These are phyloP conservation scores for Crocuta crocuta DNA, from an alignment of 2,113 vertebrate genomes.

Conservation along the genomic window DNA sequence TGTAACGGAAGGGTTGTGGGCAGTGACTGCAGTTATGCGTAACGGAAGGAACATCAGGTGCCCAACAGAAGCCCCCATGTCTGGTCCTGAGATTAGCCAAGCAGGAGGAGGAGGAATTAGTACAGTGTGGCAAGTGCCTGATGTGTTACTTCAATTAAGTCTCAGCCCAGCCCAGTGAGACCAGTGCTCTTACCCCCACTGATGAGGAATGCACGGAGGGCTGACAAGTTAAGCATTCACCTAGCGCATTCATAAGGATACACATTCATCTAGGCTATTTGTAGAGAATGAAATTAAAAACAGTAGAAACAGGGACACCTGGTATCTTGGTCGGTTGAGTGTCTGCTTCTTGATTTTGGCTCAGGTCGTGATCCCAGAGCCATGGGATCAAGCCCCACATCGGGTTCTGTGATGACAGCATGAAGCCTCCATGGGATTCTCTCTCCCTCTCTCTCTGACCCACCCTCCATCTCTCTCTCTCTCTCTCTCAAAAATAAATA, in stretches of 20 bases:
- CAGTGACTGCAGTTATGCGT: not conserved
- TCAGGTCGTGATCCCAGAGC: not conserved
- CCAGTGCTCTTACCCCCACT: not conserved
- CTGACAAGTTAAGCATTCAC: not conserved
- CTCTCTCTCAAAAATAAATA: too few relatives aligned
- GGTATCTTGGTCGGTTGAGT: too few relatives aligned
- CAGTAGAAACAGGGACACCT: not conserved
- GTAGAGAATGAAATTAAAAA: not conserved
- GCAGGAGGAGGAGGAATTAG: not conserved
- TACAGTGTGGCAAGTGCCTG: accelerated
- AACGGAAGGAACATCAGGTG: not conserved
- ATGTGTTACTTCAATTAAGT: not conserved
- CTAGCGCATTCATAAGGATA: accelerated
- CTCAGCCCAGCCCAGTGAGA: not conserved
- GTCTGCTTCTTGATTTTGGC: not conserved
- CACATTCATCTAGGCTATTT: not conserved
- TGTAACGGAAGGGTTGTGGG: not conserved
- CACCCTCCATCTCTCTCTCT: too few relatives aligned
- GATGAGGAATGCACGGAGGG: not conserved
- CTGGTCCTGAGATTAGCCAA: not conserved
- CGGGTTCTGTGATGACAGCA: not conserved
- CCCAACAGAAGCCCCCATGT: accelerated
- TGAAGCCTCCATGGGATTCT: not conserved
- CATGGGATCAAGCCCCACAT: not conserved
- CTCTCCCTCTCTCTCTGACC: not conserved